phyloP scores from a whole-genome alignment of 2,888 invertebrate genomes.

The Tricholauxania praeusta region DNA sequence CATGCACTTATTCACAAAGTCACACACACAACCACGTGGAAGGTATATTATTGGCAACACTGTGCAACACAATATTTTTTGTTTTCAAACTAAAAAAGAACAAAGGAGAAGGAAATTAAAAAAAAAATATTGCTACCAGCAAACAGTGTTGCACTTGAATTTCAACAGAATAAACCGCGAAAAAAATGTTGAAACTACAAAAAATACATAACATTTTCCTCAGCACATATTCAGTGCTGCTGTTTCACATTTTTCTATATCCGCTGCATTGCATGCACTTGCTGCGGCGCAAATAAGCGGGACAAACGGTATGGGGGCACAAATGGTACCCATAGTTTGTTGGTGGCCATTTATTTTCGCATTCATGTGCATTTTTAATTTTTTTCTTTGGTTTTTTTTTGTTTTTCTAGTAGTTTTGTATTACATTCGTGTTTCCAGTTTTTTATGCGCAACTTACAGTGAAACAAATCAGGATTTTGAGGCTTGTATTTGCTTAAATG shows the following conservation, averaged over 20 bases:
- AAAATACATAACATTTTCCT: constrained; percentile 13
- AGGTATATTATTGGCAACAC: constrained; percentile 16
- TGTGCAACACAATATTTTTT: constrained; percentile 5
- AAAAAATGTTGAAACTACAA: neutral
- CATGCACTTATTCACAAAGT: constrained; percentile 4
- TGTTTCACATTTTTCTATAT: constrained; percentile 30
- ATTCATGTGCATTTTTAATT: constrained; percentile 15
- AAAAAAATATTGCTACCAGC: neutral
- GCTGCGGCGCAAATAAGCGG: neutral
- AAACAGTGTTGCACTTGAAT: constrained; percentile 31
- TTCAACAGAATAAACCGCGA: constrained; percentile 5
- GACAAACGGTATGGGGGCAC: neutral
- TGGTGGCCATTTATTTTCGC: constrained; percentile 31
- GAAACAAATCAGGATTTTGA: too few relatives aligned
- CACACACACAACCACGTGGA: constrained; percentile 9
- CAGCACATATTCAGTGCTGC: constrained; percentile 25
- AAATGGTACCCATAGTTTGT: neutral
- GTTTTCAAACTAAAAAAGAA: neutral
- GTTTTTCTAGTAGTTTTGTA: neutral
- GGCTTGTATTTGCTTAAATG: too few relatives aligned
- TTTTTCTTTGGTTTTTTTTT: constrained; percentile 21
- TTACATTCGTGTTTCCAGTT: neutral
- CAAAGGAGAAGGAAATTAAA: neutral
- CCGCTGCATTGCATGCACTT: constrained; percentile 4
- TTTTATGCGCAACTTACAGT: too few relatives aligned